Evolutionary conservation across 2,888 invertebrate species (phyloP), one percentile per base, ranked within the genome.

Genomic region (Euzetes globulus): DNA sequence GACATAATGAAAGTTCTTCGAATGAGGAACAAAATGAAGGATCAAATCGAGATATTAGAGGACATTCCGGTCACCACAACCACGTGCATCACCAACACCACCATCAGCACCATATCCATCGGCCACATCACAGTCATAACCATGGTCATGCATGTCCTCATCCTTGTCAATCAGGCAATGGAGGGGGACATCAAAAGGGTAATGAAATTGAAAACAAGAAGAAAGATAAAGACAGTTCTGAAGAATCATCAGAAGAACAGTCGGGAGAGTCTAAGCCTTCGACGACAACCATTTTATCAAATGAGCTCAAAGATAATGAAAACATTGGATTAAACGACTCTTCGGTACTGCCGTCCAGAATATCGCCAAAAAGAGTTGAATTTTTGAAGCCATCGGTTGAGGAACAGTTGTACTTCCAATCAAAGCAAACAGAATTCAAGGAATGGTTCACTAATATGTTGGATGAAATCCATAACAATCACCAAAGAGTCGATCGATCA

Each of bases 381-480:
- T 58, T 27, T 29, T 58, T 29, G 4, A 27, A 58, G 15, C 58
- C 13, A 22, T 1, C 11, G 15, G n/a, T 52, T 9, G 45, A 33
- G 22, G 65, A 65, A 37, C 65, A 65, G 15, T n/a, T 41, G 29
- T 11, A 65, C 11, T 65, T 41, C 13, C 45, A 70, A 25, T 70
- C 70, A 27, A 11, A 27, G 70, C 45, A 47, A 3, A 19, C n/a
- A 15, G 70, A 70, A 6, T 70, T 70, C 70, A 70, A 70, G 70
- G 13, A 41, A 17, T 70, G 70, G 70, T 70, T 70, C 27, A 45
- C 22, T 22, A 47, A 70, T 47, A 70, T 70, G 70, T 13, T 70
- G 45, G 13, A 47, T 25, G 70, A 70, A 13, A 68, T 68, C 22
- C 41, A 68, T 45, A 5, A 41, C 41, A 68, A 22, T 15, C 71